Evolutionary conservation across 2,113 vertebrate species (phyloP), one percentile per base, ranked within the genome.

Genomic region (Dermatemys mawii): DNA sequence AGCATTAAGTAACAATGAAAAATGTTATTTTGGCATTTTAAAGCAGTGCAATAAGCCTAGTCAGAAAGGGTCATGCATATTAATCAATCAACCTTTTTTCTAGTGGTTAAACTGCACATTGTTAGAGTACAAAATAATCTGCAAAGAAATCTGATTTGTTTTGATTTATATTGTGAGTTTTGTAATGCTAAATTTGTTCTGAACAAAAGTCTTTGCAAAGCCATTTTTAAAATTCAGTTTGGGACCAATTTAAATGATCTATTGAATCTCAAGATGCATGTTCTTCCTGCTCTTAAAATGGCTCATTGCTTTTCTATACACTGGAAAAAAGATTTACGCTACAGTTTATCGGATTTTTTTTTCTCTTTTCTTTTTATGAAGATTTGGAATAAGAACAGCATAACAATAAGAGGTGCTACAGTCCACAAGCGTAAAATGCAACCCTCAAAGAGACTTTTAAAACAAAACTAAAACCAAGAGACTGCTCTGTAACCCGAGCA

Each of bases 271-370:
- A 16, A 94, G 96, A 94, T 91, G 83, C 92, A 97, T 97, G 95
- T 96, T 97, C 96, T 95, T 95, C 95, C 97, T 90, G 91, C 94
- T 97, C 90, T 97, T 98, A 97, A 97, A 97, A 97, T 86, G 97
- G 95, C 78, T 97, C 93, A 92, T 95, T 97, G 95, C 89, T 91
- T 97, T 91, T 95, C 90, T 95, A 86, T 67, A 87, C 21, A 78
- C 84, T 82, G 80, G 67, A 35, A 89, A 84, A 86, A 70, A 84
- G 27, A 94, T 92, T 90, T 91, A 90, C 89, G 87, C 54, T 16
- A 38, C 26, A 55, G 46, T 75, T 81, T 54, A 87, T 53, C 78
- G 80, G 48, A 63, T 60, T 87, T 82, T 78, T 63, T 70, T 81
- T 57, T 70, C 49, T 19, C 76, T 29, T 79, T 89, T 89, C 84